Evolutionary conservation across 2,113 vertebrate species (phyloP), one percentile per base, ranked within the genome.

Genomic region (Larimichthys polyactis): DNA sequence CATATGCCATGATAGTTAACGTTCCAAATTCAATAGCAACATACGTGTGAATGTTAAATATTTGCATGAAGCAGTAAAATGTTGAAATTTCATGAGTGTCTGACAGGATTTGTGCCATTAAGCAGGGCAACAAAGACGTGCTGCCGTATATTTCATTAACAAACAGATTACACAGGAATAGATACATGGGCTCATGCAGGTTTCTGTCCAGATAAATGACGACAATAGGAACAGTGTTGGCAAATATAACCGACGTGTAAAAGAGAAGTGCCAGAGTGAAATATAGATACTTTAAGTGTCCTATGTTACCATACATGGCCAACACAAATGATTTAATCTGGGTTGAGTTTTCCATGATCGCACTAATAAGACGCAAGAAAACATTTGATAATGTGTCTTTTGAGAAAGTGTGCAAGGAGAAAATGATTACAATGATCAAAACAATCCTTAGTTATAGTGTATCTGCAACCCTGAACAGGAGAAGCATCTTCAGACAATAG

Each of bases 111-210:
- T 81, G 78, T 1, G 2, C 52, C 78, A 80, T 66, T 1, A 80
- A 43, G n/a, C 78, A 80, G 20, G 78, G 78, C 52, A 80, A 12
- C 70, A 80, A 0, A 17, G 79, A 1, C 19, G 84, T 70, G 81
- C 85, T 87, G 7, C 90, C 91, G 46, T 87, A 91, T 7, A 93
- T 75, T 46, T 89, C 88, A 85, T 91, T 92, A 3, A 81, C 20
- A 72, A 55, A 84, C 63, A 92, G 55, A 54, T 32, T 81, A 27
- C 83, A 87, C 11, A 92, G 44, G 44, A 91, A 87, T 8, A 91
- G 58, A 71, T 89, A 93, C 90, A 91, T 91, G 62, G 90, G 91
- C 46, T 92, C 81, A 17, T 93, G 89, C 20, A 93, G 68, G 4
- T 64, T 80, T 52, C 59, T 70, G 11, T 91, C 70, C 12, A 75